These are phyloP conservation scores for Aphaenogaster rudis DNA, from an alignment of 1,140 invertebrate species.

Conservation along the genomic window DNA sequence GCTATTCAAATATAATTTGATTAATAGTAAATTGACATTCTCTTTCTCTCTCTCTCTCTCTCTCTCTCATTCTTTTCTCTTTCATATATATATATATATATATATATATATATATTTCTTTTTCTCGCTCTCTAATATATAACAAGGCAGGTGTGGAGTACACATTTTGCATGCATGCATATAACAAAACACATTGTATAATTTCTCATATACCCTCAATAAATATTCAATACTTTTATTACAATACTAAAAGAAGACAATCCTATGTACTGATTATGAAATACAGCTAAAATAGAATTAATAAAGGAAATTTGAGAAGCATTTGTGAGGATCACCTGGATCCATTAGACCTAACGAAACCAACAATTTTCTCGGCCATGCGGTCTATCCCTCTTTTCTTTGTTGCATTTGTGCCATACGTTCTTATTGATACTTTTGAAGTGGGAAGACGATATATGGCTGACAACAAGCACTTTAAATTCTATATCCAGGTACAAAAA, in stretches of 20 bases:
- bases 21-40: slow-evolving; percentile 79
- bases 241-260: slow-evolving; percentile 54
- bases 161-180: slow-evolving; percentile 56
- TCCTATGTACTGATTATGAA: slow-evolving; percentile 43
- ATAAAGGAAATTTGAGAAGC: slow-evolving; percentile 58
- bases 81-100: slow-evolving; percentile 21
- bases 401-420: slow-evolving; percentile 58
- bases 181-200: slow-evolving; percentile 41
- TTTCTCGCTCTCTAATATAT: slow-evolving; percentile 55
- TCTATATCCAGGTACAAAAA: slow-evolving; percentile 71
- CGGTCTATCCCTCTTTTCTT: slow-evolving; percentile 28
- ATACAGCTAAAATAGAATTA: slow-evolving; percentile 57
- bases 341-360: slow-evolving; percentile 47
- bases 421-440: slow-evolving; percentile 59
- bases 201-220: slow-evolving; percentile 52
- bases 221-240: slow-evolving; percentile 64
- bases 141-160: slow-evolving; percentile 73
- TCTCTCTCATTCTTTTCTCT: too few species aligned
- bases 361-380: slow-evolving; percentile 68
- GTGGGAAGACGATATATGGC: slow-evolving; percentile 78
- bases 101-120: slow-evolving; percentile 17
- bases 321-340: slow-evolving; percentile 56
- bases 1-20: slow-evolving; percentile 77
- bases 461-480: slow-evolving; percentile 70
- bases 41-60: slow-evolving; percentile 36